Conservation (phyloP, 2,888 invertebrate species). For the Endotricha flammealis region DNA sequence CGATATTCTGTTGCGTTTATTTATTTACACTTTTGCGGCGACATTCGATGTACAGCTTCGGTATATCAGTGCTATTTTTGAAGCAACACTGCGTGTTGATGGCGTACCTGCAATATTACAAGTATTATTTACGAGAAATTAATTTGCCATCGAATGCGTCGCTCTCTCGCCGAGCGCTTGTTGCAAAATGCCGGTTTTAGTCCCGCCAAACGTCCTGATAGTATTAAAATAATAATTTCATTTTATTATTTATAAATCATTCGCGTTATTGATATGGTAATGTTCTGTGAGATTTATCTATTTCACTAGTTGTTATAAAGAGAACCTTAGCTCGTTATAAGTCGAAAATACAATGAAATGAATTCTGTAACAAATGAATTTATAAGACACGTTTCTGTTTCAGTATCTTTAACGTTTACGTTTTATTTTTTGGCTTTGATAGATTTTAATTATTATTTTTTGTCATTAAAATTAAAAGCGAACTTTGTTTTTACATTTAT, state of each 20-base stretch:
- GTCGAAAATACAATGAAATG: constrained; percentile 32
- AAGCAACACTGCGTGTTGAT: not conserved
- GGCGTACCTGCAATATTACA: not conserved
- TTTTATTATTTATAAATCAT: constrained; percentile 36
- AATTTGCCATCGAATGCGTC: not conserved
- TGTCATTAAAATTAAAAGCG: not conserved
- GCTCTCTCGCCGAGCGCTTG: not conserved
- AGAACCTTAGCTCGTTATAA: constrained; percentile 15
- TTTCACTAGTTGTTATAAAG: constrained; percentile 15
- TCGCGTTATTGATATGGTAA: constrained; percentile 31
- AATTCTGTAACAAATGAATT: constrained; percentile 50
- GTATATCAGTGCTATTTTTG: not conserved
- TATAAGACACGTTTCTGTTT: constrained; percentile 39
- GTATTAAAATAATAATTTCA: constrained; percentile 35
- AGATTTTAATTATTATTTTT: constrained; percentile 28
- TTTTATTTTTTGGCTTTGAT: constrained; percentile 48
- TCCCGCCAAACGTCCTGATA: constrained; percentile 41
- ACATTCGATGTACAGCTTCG: not conserved
- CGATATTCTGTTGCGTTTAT: constrained; percentile 3
- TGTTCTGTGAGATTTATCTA: constrained; percentile 29
- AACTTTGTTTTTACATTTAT: not conserved
- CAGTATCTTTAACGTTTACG: constrained; percentile 44
- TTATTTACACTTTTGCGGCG: constrained; percentile 1
- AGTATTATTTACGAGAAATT: not conserved
- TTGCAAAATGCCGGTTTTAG: constrained; percentile 1